Evolutionary conservation across 2,113 vertebrate genomes (phyloP).

Genomic region (Osmerus mordax): DNA sequence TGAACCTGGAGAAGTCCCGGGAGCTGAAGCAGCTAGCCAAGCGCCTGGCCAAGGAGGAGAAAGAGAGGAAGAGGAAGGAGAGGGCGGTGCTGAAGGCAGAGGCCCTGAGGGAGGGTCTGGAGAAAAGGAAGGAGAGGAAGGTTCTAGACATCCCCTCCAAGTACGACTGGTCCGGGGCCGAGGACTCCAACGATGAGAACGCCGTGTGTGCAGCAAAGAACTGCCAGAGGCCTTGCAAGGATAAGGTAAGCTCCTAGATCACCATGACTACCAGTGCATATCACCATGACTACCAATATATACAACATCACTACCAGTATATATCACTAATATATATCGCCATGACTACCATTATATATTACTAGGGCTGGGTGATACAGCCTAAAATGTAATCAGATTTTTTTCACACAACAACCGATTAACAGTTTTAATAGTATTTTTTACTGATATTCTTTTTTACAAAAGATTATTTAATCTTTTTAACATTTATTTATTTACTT

Average conservation of each 20-base stretch:
- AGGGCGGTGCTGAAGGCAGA: conserved; percentile 87
- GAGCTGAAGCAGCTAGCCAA: conserved; percentile 95
- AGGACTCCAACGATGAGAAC: conserved; percentile 96
- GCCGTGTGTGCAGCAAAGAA: conserved; percentile 94
- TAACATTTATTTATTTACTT: not conserved
- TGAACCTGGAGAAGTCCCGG: conserved; percentile 88
- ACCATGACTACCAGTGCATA: not conserved
- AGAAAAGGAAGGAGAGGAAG: conserved; percentile 93
- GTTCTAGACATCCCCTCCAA: conserved; percentile 96
- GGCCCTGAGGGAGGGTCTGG: conserved; percentile 80
- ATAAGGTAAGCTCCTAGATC: conserved; percentile 81
- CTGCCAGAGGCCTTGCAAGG: conserved; percentile 96
- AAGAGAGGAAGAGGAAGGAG: conserved; percentile 91
- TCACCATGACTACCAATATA: too few species aligned
- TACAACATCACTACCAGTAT: not conserved
- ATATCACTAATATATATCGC: too few species aligned
- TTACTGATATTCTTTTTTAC: not conserved
- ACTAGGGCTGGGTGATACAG: too few species aligned
- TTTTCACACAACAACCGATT: too few species aligned
- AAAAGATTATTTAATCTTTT: too few species aligned
- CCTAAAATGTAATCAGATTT: not conserved
- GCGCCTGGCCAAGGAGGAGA: conserved; percentile 92
- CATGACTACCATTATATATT: too few species aligned
- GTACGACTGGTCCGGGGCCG: conserved; percentile 97
- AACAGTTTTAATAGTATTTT: too few species aligned